Evolutionary conservation across 2,888 invertebrate genomes (phyloP).

Genomic region (Epinotia brunnichana): DNA sequence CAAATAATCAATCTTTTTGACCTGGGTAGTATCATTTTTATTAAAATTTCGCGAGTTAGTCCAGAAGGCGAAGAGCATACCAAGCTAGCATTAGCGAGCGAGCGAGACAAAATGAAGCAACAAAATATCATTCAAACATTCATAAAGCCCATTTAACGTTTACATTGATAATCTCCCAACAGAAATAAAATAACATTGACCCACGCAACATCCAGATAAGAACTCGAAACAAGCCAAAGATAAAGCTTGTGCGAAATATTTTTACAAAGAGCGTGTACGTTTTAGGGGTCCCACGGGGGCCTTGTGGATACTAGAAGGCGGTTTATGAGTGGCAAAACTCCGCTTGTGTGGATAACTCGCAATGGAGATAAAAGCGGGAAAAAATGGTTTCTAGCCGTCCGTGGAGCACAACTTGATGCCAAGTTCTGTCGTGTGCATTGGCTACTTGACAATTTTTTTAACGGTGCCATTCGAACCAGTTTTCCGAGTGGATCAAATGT

Average conservation of each 20-base stretch:
- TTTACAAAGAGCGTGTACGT: conserved; percentile 11
- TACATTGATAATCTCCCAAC: background rate
- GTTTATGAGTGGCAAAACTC: background rate
- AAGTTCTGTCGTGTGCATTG: too few relatives aligned
- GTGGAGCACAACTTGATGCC: too few relatives aligned
- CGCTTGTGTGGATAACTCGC: conserved; percentile 12
- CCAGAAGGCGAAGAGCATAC: too few relatives aligned
- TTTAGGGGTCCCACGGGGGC: conserved; percentile 28
- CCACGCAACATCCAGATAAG: conserved; percentile 28
- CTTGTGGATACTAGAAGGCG: background rate
- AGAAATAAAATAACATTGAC: conserved; percentile 16
- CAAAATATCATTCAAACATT: background rate
- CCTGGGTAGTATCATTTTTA: too few relatives aligned
- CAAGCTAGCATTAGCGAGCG: background rate
- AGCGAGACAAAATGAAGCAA: background rate
- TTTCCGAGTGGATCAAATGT: too few relatives aligned
- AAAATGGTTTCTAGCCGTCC: background rate
- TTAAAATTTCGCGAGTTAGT: too few relatives aligned
- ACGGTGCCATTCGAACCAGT: too few relatives aligned
- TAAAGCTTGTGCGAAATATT: conserved; percentile 35
- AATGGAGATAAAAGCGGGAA: background rate
- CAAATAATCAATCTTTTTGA: too few relatives aligned
- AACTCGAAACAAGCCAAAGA: conserved; percentile 20
- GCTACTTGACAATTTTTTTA: too few relatives aligned
- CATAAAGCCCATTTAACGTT: too few relatives aligned